A percentile compares a stretch with the other conserved stretches of the same genome.
Evolutionary conservation across 2,888 invertebrate species (phyloP).

Genomic region (Lapara coniferarum): DNA sequence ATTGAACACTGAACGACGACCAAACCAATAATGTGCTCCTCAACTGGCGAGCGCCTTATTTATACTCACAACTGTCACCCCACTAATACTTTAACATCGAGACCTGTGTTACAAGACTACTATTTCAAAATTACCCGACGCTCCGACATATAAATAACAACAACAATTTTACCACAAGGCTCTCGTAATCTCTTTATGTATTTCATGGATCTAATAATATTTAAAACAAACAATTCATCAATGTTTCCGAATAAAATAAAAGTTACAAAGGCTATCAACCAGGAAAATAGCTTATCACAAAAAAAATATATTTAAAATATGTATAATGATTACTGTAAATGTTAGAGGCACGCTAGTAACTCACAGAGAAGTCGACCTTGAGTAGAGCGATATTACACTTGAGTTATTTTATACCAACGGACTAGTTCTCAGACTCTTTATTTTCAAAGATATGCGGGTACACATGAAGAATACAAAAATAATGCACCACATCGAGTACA

Average conservation of each 20-base stretch:
- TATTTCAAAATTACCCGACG: too few species aligned
- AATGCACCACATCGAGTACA: background rate
- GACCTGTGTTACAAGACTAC: too few species aligned
- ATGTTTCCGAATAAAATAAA: too few species aligned
- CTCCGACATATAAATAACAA: slow-evolving; percentile 17
- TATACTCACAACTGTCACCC: too few species aligned
- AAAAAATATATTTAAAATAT: too few species aligned
- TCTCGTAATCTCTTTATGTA: background rate
- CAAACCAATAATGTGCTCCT: too few species aligned
- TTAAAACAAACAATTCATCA: background rate
- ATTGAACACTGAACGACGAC: too few species aligned
- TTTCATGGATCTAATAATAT: background rate
- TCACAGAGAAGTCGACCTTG: slow-evolving; percentile 51
- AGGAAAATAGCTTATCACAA: too few species aligned
- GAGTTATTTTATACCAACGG: slow-evolving; percentile 34
- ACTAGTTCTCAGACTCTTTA: slow-evolving; percentile 17
- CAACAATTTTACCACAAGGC: background rate
- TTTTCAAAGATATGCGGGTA: slow-evolving; percentile 11
- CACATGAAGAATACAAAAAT: slow-evolving; percentile 17
- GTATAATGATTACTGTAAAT: slow-evolving; percentile 17
- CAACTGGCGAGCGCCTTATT: too few species aligned
- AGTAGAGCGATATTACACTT: slow-evolving; percentile 43
- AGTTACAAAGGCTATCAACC: too few species aligned
- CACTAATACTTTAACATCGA: too few species aligned
- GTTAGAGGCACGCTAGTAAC: slow-evolving; percentile 41